These are phyloP conservation scores for Drosophila willistoni DNA, from an alignment of 1,140 invertebrate genomes.

Conservation along the genomic window DNA sequence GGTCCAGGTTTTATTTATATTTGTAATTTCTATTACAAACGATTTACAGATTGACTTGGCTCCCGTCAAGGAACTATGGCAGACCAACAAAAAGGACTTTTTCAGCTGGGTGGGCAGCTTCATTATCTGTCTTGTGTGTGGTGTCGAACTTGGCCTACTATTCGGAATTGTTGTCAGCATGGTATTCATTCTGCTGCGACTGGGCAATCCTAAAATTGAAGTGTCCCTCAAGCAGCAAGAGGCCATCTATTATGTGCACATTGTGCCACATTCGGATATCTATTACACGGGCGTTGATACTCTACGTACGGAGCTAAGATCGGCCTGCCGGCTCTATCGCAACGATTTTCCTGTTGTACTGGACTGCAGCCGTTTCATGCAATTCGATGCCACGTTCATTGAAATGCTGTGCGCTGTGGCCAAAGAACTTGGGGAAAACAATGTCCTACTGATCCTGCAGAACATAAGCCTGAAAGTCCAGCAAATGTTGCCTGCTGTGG, in stretches of 20 bases:
- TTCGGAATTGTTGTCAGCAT: slow-evolving; percentile 93
- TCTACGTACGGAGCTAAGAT: slow-evolving; percentile 84
- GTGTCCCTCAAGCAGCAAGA: slow-evolving; percentile 85
- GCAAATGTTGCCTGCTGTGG: slow-evolving; percentile 58
- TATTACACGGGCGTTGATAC: slow-evolving; percentile 87
- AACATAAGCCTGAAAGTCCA: slow-evolving; percentile 66
- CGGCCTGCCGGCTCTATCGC: slow-evolving; percentile 79
- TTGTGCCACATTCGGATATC: slow-evolving; percentile 86
- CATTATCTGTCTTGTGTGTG: slow-evolving; percentile 89
- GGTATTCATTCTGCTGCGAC: slow-evolving; percentile 90
- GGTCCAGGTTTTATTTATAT: not conserved
- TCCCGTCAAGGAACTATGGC: slow-evolving; percentile 89
- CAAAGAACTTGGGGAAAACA: slow-evolving; percentile 64
- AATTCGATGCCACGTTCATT: slow-evolving; percentile 87
- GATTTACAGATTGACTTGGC: slow-evolving; percentile 86
- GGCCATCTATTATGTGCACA: slow-evolving; percentile 83
- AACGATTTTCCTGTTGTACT: slow-evolving; percentile 85
- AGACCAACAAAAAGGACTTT: slow-evolving; percentile 87
- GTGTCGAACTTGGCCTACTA: slow-evolving; percentile 94
- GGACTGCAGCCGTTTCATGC: slow-evolving; percentile 85
- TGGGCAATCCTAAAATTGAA: slow-evolving; percentile 90
- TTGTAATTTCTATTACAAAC: not conserved
- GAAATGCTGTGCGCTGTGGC: slow-evolving; percentile 83
- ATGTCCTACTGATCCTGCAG: slow-evolving; percentile 65
- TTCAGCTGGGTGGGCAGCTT: slow-evolving; percentile 91